Evolutionary conservation across 2,797 vertebrate species (phyloP), one percentile per base, ranked within the genome.

Genomic region (Gorsachius magnificus): DNA sequence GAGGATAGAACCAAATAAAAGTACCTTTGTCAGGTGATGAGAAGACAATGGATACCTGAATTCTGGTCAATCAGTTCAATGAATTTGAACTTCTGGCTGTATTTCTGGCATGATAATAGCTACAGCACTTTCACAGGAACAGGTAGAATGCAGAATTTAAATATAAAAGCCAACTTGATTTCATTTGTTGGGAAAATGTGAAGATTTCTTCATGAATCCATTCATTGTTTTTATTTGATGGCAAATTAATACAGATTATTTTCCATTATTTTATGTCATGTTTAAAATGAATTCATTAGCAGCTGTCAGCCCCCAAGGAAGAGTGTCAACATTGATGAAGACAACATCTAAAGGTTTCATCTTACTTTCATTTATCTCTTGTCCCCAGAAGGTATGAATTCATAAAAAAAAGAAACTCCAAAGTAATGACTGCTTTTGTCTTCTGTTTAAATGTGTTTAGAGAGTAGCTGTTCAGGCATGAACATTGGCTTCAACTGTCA

Each of bases 251-350:
- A 90, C 31, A 69, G 70, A 78, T 90, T 82, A 61, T 86, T 90
- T 78, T 63, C 79, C 13, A 38, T 91, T 84, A 56, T 72, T 94
- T 48, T 93, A 63, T 95, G 95, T 97, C 95, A 92, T 92, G 90
- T 97, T 97, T 97, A 98, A 98, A 98, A 97, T 97, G 75, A 98
- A 97, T 97, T 98, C 93, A 97, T 98, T 98, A 98, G 84, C 97
- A 98, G 95, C 96, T 98, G 97, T 97, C 98, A 98, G 96, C 78
- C 89, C 91, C 51, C 70, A 94, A 95, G 92, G 91, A 87, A 94
- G 95, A 96, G 78, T 97, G 97, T 97, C 98, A 98, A 89, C 92
- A 92, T 57, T 94, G 95, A 96, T 97, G 96, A 97, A 97, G 96
- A 95, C 95, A 96, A 78, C 93, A 96, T 97, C 96, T 97, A 90